Evolutionary conservation across 2,797 vertebrate species (phyloP).

Genomic region (Pangasius larnaudii): DNA sequence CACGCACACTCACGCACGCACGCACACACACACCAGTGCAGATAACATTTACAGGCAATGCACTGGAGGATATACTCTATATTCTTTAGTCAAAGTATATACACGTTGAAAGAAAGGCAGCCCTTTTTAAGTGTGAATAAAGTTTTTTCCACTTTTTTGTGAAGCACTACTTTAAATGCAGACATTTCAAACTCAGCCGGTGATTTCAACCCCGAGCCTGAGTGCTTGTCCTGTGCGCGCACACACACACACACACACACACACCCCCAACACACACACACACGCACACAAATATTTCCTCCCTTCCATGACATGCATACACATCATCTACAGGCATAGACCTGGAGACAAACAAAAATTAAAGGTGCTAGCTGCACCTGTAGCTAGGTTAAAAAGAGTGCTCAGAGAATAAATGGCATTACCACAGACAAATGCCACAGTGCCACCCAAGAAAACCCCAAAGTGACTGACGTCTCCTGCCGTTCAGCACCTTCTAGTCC

Average conservation of each 20-base stretch:
- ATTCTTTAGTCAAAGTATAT: constrained; percentile 72
- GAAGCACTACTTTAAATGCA: constrained; percentile 80
- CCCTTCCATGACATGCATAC: constrained; percentile 67
- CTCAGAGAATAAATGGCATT: constrained; percentile 27
- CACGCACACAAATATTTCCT: background rate
- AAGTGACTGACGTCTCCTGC: constrained; percentile 64
- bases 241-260: too few relatives aligned
- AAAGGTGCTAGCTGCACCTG: constrained; percentile 48
- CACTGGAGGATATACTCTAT: constrained; percentile 75
- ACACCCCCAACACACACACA: too few relatives aligned
- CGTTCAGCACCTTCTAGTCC: constrained; percentile 70
- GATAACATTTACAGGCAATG: constrained; percentile 81
- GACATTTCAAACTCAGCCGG: constrained; percentile 55
- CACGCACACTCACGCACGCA: constrained; percentile 41
- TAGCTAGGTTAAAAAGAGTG: constrained; percentile 48
- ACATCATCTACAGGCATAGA: constrained; percentile 61
- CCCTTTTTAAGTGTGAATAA: constrained; percentile 87
- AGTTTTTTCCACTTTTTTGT: constrained; percentile 67
- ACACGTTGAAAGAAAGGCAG: constrained; percentile 85
- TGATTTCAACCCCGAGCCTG: constrained; percentile 52
- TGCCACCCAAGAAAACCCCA: constrained; percentile 49
- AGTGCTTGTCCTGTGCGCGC: constrained; percentile 61
- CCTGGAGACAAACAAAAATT: constrained; percentile 55
- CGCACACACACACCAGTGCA: constrained; percentile 66
- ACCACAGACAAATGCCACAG: constrained; percentile 48